phyloP scores from a whole-genome alignment of 2,113 vertebrate species.

The Kobus ellipsiprymnus region DNA sequence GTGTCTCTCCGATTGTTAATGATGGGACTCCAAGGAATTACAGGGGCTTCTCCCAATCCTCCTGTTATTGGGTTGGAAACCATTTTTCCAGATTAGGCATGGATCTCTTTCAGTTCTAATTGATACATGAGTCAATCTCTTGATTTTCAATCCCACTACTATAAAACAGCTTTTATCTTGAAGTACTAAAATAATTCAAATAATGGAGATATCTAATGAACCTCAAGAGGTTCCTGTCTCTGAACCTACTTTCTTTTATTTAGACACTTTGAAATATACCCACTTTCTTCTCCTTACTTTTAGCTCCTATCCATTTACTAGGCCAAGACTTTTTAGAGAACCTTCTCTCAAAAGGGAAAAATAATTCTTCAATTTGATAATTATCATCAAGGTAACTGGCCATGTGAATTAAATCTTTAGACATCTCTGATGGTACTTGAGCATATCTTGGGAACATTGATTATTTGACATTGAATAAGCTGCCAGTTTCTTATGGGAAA shows the following conservation, averaged over 20 bases:
- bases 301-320: neutral
- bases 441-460: neutral
- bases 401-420: neutral
- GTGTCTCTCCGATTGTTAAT: neutral
- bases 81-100: neutral
- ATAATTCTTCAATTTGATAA: neutral
- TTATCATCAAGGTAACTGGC: neutral
- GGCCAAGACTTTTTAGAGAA: neutral
- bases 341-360: neutral
- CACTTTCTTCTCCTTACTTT: neutral
- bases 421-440: neutral
- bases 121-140: neutral
- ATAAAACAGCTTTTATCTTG: neutral
- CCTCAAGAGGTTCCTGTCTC: neutral
- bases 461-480: neutral
- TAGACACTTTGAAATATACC: neutral
- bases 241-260: neutral
- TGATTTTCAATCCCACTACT: neutral
- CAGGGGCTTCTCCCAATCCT: neutral
- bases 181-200: neutral
- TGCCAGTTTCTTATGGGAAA: neutral
- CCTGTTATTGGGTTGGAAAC: neutral
- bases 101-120: neutral
- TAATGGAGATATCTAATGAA: neutral
- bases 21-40: neutral